A percentile compares a stretch with the other conserved stretches of the same genome.
These are phyloP conservation scores for Ailurus styani DNA, from an alignment of 2,113 vertebrate genomes.

Conservation along the genomic window DNA sequence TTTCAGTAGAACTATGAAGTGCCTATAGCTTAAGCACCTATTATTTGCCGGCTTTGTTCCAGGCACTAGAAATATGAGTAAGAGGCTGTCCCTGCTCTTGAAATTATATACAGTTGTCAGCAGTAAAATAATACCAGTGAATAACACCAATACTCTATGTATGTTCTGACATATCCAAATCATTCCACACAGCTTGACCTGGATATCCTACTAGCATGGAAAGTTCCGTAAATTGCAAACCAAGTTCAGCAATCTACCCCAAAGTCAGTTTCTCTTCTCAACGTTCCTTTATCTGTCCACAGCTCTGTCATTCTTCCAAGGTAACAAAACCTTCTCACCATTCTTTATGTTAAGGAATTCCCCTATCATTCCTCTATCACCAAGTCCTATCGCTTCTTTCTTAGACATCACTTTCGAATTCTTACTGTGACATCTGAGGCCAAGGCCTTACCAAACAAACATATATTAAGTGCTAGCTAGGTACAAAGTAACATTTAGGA, in stretches of 20 bases:
- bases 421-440: not conserved
- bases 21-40: not conserved
- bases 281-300: not conserved
- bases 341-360: not conserved
- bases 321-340: conserved; percentile 34
- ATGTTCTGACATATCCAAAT: not conserved
- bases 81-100: not conserved
- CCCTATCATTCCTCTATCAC: not conserved
- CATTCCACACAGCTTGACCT: not conserved
- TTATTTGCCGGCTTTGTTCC: not conserved
- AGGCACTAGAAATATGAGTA: conserved; percentile 7
- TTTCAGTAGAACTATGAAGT: not conserved
- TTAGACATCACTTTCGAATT: conserved; percentile 28
- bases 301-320: not conserved
- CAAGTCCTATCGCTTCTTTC: conserved; percentile 10
- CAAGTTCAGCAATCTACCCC: not conserved
- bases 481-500: not conserved
- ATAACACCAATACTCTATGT: not conserved
- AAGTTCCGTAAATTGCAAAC: conserved; percentile 24
- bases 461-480: not conserved
- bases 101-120: conserved; percentile 7
- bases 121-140: not conserved
- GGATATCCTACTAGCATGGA: not conserved
- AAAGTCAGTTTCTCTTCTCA: conserved; percentile 10
- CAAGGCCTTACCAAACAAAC: conserved; percentile 9